Evolutionary conservation across 2,888 invertebrate species (phyloP).

Genomic region (Andricus quercusramuli): DNA sequence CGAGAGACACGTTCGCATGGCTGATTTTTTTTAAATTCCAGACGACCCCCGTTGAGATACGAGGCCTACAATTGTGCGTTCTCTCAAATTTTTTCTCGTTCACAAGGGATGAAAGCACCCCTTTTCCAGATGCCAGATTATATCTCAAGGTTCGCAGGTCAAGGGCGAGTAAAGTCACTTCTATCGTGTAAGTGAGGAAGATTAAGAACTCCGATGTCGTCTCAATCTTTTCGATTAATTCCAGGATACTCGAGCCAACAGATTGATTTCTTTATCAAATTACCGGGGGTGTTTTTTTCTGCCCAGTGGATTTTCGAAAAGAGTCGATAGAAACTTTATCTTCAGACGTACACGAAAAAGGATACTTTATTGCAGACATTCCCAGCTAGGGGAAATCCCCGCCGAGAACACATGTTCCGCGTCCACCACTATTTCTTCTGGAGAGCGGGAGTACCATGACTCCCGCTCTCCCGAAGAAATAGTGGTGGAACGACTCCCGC

Average conservation of each 20-base stretch:
- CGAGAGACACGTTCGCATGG: constrained; percentile 29
- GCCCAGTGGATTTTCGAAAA: neutral
- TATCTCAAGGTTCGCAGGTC: neutral
- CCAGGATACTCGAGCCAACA: neutral
- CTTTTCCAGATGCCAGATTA: neutral
- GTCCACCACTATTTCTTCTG: too few species aligned
- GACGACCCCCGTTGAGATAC: neutral
- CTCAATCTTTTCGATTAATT: constrained; percentile 8
- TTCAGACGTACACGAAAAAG: neutral
- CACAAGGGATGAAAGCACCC: neutral
- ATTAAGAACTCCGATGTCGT: neutral
- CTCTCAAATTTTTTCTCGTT: neutral
- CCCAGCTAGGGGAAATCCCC: too few species aligned
- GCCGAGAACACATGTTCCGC: too few species aligned
- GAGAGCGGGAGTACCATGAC: too few species aligned
- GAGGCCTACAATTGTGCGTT: constrained; percentile 20
- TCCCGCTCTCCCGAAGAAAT: too few species aligned
- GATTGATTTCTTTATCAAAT: neutral
- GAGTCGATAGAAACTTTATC: neutral
- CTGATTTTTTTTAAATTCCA: constrained; percentile 11
- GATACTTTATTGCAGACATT: neutral
- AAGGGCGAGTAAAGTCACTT: neutral
- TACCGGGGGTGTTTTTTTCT: neutral
- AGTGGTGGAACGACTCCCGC: too few species aligned
- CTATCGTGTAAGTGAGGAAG: neutral